Evolutionary conservation across 2,888 invertebrate genomes (phyloP), one percentile per base, ranked within the genome.

Genomic region (Megamerina dolium): DNA sequence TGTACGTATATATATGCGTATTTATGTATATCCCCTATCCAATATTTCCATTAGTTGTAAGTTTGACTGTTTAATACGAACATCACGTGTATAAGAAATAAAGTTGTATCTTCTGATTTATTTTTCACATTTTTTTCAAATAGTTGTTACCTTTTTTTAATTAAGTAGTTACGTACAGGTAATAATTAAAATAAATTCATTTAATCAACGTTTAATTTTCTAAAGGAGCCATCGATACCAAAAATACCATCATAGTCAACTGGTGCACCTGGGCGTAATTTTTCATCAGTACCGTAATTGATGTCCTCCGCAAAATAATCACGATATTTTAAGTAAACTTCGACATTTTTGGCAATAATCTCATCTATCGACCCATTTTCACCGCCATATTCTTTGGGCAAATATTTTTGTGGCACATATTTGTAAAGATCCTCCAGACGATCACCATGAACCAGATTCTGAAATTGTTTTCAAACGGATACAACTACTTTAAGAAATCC

Each of bases 301-400:
- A 30, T 37, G 13, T 66, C 65, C 3, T 63, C 59, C 8, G 35
- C 44, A 4, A 64, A 59, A 32, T 54, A 68, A 1, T 61, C 52
- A 3, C 42, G 39, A 30, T 56, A 52, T 2, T 51, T 44, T 8
- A 46, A 5, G 3, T 61, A 54, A 16, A 51, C 52, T 8, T 59
- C 44, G 27, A 50, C 53, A 36, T 57, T 51, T 2, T 46, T 19
- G 18, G 55, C 46, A 2, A 48, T 52, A 1, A 64, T 49, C 35
- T 59, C 59, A 8, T 55, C 50, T 20, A 78, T 56, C 31, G 75
- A 70, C 53, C 75, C 74, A 49, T 75, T 77, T 30, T 74, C 73
- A 3, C 83, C 83, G 12, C 83, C 83, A 56, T 81, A 82, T 56
- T 84, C 82, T 3, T 62, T 70, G 2, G 83, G 83, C 21, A 83